Evolutionary conservation across 2,797 vertebrate species (phyloP), one percentile per base, ranked within the genome.

Genomic region (Morus bassanus): DNA sequence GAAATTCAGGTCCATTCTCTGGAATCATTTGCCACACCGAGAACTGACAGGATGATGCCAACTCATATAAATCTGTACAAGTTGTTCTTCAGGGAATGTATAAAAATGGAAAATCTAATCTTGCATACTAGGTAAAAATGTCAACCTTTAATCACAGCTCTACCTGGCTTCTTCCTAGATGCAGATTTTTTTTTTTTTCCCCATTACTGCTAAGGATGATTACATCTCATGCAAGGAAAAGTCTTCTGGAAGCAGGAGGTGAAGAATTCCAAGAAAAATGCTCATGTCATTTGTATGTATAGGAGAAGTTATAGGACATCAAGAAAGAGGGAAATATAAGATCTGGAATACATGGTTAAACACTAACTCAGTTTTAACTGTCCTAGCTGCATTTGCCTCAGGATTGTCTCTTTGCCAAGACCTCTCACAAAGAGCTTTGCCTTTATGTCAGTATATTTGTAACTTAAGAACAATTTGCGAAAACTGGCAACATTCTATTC

Each of bases 101-200:
- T 80, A 93, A 94, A 95, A 96, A 89, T 68, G 85, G 92, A 91
- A 96, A 89, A 82, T 95, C 63, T 85, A 85, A 91, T 91, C 73
- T 88, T 95, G 76, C 57, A 31, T 85, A n/a, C 86, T 73, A 94
- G 68, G 75, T 91, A 85, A 83, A 92, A 96, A 79, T 33, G 76
- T 91, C 93, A 96, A 7, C 48, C 86, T 94, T 96, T 96, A 94
- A 96, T 95, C 81, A 75, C 68, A 83, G 17, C 27, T 89, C 56
- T 96, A 92, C 91, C 89, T 96, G 78, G 9, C n/a, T 15, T 72
- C 87, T 92, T 95, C 88, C 92, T 35, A 89, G 70, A 87, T 69
- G 50, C 27, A 81, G 27, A 12, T 2, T 54, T 51, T 28, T 45
- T 56, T 43, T 16, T 39, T 61, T 51, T 24, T 27, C 61, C 15